phyloP scores from a whole-genome alignment of 2,888 invertebrate species.

The Eupithecia centaureata region DNA sequence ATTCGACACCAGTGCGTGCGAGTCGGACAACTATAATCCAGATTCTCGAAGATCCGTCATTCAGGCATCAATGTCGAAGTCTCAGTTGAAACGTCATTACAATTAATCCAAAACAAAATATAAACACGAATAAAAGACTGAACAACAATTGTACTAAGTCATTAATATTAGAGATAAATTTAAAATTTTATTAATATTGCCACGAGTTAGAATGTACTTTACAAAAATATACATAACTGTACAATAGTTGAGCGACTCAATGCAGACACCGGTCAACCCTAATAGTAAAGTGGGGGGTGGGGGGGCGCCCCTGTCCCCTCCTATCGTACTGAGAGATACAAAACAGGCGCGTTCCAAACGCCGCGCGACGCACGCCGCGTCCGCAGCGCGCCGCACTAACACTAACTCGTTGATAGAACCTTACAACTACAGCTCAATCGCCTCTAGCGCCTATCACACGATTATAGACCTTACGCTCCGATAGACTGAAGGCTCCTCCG shows the following conservation, averaged over 20 bases:
- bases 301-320: conserved; percentile 5
- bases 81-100: conserved; percentile 24
- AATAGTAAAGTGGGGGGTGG: conserved; percentile 32
- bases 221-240: conserved; percentile 83
- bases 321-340: conserved; percentile 33
- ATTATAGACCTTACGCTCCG: conserved; percentile 55
- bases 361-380: conserved; percentile 28
- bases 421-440: conserved; percentile 60
- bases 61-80: conserved; percentile 18
- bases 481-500: conserved; percentile 55
- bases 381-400: conserved; percentile 54
- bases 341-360: conserved; percentile 32
- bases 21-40: conserved; percentile 57
- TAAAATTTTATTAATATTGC: conserved; percentile 78
- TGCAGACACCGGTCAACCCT: conserved; percentile 66
- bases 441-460: conserved; percentile 52
- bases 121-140: conserved; percentile 44
- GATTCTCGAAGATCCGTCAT: conserved; percentile 9
- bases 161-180: conserved; percentile 73
- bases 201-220: conserved; percentile 79
- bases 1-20: conserved; percentile 53
- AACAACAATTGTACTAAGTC: conserved; percentile 78
- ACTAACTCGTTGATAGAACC: conserved; percentile 81
- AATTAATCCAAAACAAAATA: conserved; percentile 32
- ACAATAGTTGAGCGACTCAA: conserved; percentile 78